A percentile compares a stretch with the other conserved stretches of the same genome.
phyloP scores from a whole-genome alignment of 2,113 vertebrate genomes.

The Fregetta grallaria region DNA sequence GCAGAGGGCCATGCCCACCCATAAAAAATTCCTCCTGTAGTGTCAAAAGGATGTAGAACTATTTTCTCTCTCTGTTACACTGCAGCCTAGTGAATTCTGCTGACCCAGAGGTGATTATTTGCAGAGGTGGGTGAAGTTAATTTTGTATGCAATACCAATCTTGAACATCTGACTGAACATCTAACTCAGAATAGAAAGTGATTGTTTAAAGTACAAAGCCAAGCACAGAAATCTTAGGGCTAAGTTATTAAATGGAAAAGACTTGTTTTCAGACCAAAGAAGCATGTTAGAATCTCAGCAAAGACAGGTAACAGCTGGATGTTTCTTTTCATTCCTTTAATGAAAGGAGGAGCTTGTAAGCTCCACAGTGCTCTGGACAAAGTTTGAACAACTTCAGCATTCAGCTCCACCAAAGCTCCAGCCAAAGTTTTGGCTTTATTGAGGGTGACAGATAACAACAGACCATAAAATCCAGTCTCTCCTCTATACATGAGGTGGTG shows the following conservation, averaged over 20 bases:
- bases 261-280: background rate
- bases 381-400: background rate
- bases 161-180: background rate
- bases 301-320: background rate
- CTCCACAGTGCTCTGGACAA: background rate
- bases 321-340: background rate
- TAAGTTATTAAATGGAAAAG: background rate
- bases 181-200: background rate
- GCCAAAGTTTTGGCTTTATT: background rate
- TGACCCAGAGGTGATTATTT: background rate
- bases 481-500: background rate
- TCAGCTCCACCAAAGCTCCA: background rate
- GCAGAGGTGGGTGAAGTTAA: background rate
- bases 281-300: background rate
- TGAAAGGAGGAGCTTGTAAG: background rate
- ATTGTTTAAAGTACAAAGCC: background rate
- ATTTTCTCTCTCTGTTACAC: background rate
- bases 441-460: background rate
- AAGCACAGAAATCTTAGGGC: background rate
- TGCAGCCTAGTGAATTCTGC: background rate
- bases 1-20: background rate
- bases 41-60: background rate
- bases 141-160: background rate
- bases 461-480: background rate
- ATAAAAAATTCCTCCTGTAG: background rate